Percentiles rank a stretch among this genome's conserved stretches.
Conservation (phyloP, 2,797 vertebrate genomes). For the Apodemus agrarius region DNA sequence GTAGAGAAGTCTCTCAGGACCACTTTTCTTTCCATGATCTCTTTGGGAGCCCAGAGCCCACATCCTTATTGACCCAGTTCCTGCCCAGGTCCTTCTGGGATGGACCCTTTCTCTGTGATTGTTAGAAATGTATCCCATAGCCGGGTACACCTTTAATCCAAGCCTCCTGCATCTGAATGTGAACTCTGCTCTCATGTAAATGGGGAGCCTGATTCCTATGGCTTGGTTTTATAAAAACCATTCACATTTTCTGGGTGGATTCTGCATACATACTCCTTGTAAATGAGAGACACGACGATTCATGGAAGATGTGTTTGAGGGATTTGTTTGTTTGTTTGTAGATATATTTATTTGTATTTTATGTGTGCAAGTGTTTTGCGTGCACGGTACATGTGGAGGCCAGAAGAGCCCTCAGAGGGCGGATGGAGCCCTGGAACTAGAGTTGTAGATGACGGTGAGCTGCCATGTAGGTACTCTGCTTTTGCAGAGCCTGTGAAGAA, state of each 20-base stretch:
- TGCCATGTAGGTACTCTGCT: neutral
- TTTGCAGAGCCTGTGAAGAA: neutral
- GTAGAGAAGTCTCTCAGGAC: neutral
- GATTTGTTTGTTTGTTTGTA: neutral
- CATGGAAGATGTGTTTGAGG: neutral
- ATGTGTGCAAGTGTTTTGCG: neutral
- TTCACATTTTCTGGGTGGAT: neutral
- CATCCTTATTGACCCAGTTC: accelerated
- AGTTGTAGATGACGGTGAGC: neutral
- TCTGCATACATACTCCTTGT: neutral
- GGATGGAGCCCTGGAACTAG: neutral
- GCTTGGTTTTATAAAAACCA: neutral
- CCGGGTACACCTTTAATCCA: neutral
- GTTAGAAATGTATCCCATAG: neutral
- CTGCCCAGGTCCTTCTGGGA: neutral
- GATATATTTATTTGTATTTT: neutral
- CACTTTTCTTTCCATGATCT: neutral
- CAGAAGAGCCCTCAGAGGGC: neutral
- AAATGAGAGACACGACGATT: neutral
- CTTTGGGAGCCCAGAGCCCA: neutral
- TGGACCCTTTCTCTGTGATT: neutral
- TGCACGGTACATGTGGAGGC: neutral
- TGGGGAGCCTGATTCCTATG: neutral
- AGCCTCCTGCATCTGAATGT: neutral
- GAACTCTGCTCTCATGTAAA: neutral